Conservation (phyloP, 2,888 invertebrate species). For the Gnatocerus cornutus region DNA sequence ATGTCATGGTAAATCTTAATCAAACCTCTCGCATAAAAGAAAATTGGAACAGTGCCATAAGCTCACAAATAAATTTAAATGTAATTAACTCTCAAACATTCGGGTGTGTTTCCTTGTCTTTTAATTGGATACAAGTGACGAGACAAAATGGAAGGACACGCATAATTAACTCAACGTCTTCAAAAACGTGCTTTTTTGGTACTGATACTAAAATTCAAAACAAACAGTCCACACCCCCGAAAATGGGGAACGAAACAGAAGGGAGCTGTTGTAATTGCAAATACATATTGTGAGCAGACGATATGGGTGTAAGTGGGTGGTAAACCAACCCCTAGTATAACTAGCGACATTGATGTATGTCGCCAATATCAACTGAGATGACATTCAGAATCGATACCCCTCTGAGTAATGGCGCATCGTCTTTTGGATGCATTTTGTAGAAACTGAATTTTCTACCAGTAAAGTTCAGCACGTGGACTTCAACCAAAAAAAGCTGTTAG, state of each 20-base stretch:
- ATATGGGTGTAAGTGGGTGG: conserved; percentile 53
- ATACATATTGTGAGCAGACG: conserved; percentile 44
- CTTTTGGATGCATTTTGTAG: conserved; percentile 54
- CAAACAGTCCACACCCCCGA: not conserved
- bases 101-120: conserved; percentile 12
- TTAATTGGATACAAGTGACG: not conserved
- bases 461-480: too few relatives aligned
- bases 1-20: conserved; percentile 49
- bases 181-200: too few relatives aligned
- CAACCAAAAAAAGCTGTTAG: too few relatives aligned
- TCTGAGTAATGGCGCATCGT: conserved; percentile 43
- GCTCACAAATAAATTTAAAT: conserved; percentile 32
- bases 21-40: conserved; percentile 37
- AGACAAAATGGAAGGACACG: not conserved
- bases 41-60: conserved; percentile 36
- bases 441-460: not conserved
- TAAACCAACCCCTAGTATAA: conserved; percentile 58
- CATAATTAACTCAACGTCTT: too few relatives aligned
- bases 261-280: conserved; percentile 54
- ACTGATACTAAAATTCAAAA: too few relatives aligned
- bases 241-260: conserved; percentile 40
- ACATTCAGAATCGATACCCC: conserved; percentile 63
- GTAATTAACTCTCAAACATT: conserved; percentile 29
- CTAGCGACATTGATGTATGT: conserved; percentile 66
- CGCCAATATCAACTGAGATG: conserved; percentile 66